phyloP scores from a whole-genome alignment of 2,113 vertebrate genomes.

The Takifugu bimaculatus region DNA sequence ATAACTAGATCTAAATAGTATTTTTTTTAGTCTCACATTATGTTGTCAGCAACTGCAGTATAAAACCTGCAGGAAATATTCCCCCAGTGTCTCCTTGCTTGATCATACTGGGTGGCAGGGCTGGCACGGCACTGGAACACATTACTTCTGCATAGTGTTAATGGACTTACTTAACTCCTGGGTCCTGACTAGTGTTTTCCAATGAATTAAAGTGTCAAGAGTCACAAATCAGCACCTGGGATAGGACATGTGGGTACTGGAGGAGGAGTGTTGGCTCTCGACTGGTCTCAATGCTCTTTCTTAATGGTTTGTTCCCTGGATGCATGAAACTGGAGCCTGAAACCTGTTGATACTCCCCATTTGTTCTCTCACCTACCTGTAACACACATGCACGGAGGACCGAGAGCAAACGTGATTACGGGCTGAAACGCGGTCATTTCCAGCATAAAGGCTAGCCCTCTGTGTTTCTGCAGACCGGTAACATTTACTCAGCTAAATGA shows the following conservation, averaged over 20 bases:
- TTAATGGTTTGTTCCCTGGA: constrained; percentile 80
- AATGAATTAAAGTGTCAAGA: constrained; percentile 76
- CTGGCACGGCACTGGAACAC: constrained; percentile 63
- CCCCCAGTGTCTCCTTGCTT: constrained; percentile 42
- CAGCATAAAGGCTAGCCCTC: constrained; percentile 2
- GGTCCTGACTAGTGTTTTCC: constrained; percentile 74
- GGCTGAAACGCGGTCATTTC: constrained; percentile 18
- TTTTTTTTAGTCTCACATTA: constrained; percentile 13
- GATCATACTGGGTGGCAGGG: constrained; percentile 64
- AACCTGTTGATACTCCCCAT: constrained; percentile 59
- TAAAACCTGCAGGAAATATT: constrained; percentile 49
- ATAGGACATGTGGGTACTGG: constrained; percentile 55
- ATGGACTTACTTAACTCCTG: constrained; percentile 73
- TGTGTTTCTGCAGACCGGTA: constrained; percentile 56
- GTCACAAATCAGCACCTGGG: constrained; percentile 68
- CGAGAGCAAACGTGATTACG: constrained; percentile 29
- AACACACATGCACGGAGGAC: constrained; percentile 25
- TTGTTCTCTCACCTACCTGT: constrained; percentile 28
- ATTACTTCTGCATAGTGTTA: constrained; percentile 69
- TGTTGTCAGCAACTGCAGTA: constrained; percentile 23
- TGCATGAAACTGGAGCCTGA: constrained; percentile 70
- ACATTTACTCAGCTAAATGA: constrained; percentile 78
- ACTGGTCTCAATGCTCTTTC: constrained; percentile 67
- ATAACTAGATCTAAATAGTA: neutral
- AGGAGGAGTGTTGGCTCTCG: constrained; percentile 29